Percentiles rank a stretch among this genome's conserved stretches.
phyloP scores from a whole-genome alignment of 2,888 invertebrate genomes.

The Mermis nigrescens region DNA sequence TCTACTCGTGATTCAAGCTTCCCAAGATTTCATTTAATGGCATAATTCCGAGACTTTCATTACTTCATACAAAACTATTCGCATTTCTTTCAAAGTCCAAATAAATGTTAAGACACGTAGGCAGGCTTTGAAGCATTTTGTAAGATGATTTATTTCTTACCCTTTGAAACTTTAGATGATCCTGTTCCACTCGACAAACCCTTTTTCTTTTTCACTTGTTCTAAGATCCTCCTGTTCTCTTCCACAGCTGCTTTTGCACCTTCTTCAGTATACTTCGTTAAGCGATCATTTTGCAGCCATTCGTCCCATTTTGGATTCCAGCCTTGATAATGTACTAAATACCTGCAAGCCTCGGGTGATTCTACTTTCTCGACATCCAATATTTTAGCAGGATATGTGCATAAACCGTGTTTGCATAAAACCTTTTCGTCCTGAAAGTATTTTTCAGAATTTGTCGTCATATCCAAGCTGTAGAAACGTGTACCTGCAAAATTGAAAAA shows the following conservation, averaged over 20 bases:
- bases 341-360: background rate
- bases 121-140: too few relatives aligned
- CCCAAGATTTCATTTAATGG: too few relatives aligned
- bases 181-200: too few relatives aligned
- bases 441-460: background rate
- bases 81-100: too few relatives aligned
- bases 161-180: too few relatives aligned
- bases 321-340: conserved; percentile 9
- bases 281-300: background rate
- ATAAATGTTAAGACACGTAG: too few relatives aligned
- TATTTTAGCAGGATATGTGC: conserved; percentile 10
- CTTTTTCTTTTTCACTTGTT: background rate
- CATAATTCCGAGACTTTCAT: too few relatives aligned
- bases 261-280: conserved; percentile 7
- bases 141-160: too few relatives aligned
- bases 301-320: conserved; percentile 12
- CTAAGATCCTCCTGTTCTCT: background rate
- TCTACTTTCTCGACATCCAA: conserved; percentile 1
- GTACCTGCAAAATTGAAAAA: too few relatives aligned
- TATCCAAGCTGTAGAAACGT: background rate
- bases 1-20: too few relatives aligned
- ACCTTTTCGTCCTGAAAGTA: background rate
- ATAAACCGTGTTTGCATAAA: conserved; percentile 1
- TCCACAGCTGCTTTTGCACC: conserved; percentile 1
- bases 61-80: too few relatives aligned